Base-by-base conservation (phyloP, 2,797 vertebrate genomes). In the Hirundo rustica region DNA sequence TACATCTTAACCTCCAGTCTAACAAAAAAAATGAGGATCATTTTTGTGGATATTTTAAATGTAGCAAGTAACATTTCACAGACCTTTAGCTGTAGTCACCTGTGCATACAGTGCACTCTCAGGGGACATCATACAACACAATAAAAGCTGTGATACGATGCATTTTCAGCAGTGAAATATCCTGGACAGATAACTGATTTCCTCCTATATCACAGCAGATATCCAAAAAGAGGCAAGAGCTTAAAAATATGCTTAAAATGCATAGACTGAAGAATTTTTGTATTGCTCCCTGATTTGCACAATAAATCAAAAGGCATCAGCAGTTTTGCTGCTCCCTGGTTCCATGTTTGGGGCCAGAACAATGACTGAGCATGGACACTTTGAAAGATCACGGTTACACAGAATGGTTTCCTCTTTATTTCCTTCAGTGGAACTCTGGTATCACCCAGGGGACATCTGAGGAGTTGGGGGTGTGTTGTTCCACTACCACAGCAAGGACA, bases 371-470 rank as follows among this genome's bases (percentile, higher is more conserved):
- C 97, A 95, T 44, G 48, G 89, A 96, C 82, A 93, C 91, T 32
- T 8, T 14, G 27, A 96, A 93, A 60, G 53, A 92, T 80, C 82
- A 45, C 92, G 95, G 85, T 93, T 77, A 89, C 92, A 95, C 80
- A 40, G 86, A 96, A 98, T 91, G 92, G 97, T 81, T 97, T 68
- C 57, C 68, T 88, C 88, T 96, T 96, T 77, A 95, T 93, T 86
- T 57, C 88, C 96, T 94, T 83, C 78, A 67, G 91, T 44, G 94
- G 94, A 97, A 97, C 97, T 97, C 96, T 96, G 89, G 78, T 92
- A 88, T 89, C 66, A 68, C 97, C 93, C 97, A 96, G 95, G 96
- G 96, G 77, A 96, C 76, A 74, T 55, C 61, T 88, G 66, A 78
- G 65, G 70, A 82, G 53, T 8, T 75, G 78, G 50, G 40, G 20